phyloP scores from a whole-genome alignment of 2,113 vertebrate species.

The Phalacrocorax brasilianus region DNA sequence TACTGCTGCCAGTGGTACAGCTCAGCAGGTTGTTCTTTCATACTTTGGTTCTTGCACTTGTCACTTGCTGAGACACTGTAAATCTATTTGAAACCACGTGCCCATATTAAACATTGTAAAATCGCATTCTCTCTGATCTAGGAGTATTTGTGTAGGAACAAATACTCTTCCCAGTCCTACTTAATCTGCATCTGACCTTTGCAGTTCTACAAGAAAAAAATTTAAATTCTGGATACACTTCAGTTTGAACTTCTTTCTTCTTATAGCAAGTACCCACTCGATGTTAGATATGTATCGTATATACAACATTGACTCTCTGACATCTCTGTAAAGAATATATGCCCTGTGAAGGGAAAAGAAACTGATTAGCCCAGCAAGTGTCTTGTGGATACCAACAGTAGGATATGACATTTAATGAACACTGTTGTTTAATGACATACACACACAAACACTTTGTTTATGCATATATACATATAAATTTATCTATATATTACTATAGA shows the following conservation, averaged over 20 bases:
- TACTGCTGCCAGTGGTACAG: background rate
- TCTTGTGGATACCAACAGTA: background rate
- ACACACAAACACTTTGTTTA: background rate
- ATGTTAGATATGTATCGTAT: rapidly evolving
- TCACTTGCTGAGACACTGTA: background rate
- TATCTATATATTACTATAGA: background rate
- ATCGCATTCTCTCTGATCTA: background rate
- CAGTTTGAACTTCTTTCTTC: background rate
- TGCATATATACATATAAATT: background rate
- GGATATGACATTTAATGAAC: background rate
- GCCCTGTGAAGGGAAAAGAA: background rate
- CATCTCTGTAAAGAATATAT: background rate
- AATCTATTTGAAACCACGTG: background rate
- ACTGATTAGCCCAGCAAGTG: background rate
- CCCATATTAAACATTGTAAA: background rate
- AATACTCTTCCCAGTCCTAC: background rate
- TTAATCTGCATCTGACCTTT: background rate
- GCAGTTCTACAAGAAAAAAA: background rate
- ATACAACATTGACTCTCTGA: background rate
- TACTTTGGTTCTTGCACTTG: background rate
- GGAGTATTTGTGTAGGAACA: background rate
- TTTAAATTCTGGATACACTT: background rate
- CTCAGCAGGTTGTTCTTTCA: background rate
- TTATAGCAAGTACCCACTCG: background rate
- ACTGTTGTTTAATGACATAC: background rate